Evolutionary conservation across 2,113 vertebrate genomes (phyloP), one percentile per base, ranked within the genome.

Genomic region (Saimiri boliviensis): DNA sequence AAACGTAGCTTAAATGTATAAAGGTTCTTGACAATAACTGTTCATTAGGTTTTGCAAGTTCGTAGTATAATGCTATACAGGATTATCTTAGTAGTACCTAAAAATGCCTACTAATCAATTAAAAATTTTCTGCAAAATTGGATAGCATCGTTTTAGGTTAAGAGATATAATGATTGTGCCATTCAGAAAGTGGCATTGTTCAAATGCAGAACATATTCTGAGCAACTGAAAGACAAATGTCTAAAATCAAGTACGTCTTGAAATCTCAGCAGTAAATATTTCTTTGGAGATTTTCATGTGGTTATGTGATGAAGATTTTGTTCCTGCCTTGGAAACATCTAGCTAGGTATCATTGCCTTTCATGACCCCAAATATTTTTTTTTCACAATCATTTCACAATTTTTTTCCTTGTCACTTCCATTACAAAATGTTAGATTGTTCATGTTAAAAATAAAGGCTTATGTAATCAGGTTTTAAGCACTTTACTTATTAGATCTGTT

Each of bases 81-180:
- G 2, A 89, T 54, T 94, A 49, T 94, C 35, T 93, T 76, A 95
- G 10, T 68, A 68, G 21, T 32, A 66, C 4, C 49, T 70, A n/a
- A 52, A 45, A 58, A 60, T 82, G 14, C 35, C 60, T 42, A 86
- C 70, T 66, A 30, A 63, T n/a, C 14, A 63, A 81, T 63, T 89
- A n/a, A 71, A 70, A 52, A n/a, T 94, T 98, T 95, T 97, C 89
- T 95, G 84, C 80, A 97, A 97, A 94, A 97, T 93, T 97, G 77
- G 16, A 77, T 94, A 94, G 63, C 56, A 97, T 94, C 49, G 86
- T 66, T 90, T 93, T 71, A 56, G 58, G 96, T 97, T 96, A 98
- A 37, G 2, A 94, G 92, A 96, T 96, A 77, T 92, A 96, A 89
- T 47, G 49, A 94, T 86, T 86, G 77, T 89, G 71, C 85, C 74